phyloP scores from a whole-genome alignment of 2,113 vertebrate species.

The Meleagris gallopavo region DNA sequence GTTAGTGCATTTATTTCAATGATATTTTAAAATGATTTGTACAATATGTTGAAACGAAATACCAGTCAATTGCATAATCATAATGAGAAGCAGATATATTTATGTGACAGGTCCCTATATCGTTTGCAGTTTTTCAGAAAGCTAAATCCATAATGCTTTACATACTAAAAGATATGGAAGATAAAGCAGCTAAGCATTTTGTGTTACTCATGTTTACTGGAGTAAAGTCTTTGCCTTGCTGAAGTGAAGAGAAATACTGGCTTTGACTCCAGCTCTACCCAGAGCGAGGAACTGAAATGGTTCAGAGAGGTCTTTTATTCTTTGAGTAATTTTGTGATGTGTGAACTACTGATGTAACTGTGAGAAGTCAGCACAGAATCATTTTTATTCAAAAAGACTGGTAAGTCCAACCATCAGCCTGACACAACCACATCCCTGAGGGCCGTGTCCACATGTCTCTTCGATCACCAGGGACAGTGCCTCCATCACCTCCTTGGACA shows the following conservation, averaged over 20 bases:
- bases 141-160: neutral
- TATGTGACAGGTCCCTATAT: neutral
- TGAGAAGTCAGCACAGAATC: neutral
- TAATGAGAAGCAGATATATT: neutral
- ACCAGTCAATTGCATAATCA: neutral
- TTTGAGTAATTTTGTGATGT: neutral
- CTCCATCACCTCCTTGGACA: neutral
- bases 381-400: neutral
- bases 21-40: neutral
- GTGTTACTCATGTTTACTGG: neutral
- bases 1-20: neutral
- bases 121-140: neutral
- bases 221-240: neutral
- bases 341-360: neutral
- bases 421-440: neutral
- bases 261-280: neutral
- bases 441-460: neutral
- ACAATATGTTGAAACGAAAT: neutral
- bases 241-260: neutral
- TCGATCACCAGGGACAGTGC: neutral
- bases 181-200: neutral
- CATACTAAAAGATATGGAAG: neutral
- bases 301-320: neutral
- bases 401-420: neutral
- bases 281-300: neutral